These are phyloP conservation scores for Streptopelia turtur DNA, from an alignment of 2,797 vertebrate species.

Conservation along the genomic window DNA sequence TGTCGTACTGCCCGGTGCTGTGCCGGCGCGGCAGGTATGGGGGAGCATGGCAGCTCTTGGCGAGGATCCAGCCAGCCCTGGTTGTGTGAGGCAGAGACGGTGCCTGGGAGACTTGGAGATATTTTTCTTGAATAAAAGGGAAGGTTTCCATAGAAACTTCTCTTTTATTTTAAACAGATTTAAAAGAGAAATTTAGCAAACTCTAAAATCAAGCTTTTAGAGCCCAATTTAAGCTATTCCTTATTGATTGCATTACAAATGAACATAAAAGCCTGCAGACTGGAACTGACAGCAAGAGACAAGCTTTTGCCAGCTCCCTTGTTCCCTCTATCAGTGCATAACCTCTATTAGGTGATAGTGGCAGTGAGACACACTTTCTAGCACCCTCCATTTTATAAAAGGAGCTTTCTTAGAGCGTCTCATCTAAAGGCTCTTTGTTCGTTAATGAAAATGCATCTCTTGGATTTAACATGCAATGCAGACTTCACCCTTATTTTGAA, in stretches of 20 bases:
- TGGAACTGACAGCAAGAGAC: conserved; percentile 51
- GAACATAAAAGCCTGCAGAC: conserved; percentile 57
- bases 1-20: accelerated
- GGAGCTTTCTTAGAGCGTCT: not conserved
- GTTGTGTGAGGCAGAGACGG: not conserved
- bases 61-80: not conserved
- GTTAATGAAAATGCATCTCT: not conserved
- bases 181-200: conserved; percentile 60
- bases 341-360: conserved; percentile 55
- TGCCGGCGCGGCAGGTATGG: not conserved
- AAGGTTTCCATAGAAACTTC: conserved; percentile 69
- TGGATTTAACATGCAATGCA: not conserved
- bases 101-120: not conserved
- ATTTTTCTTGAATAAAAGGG: conserved; percentile 33
- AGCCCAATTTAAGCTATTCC: conserved; percentile 40
- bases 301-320: conserved; percentile 46
- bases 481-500: not conserved
- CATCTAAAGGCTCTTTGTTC: conserved; percentile 20
- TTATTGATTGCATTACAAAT: conserved; percentile 57
- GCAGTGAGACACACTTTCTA: conserved; percentile 24
- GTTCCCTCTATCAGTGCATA: conserved; percentile 36
- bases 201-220: conserved; percentile 48
- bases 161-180: conserved; percentile 65
- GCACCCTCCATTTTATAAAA: conserved; percentile 25
- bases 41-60: accelerated